Conservation (phyloP, 2,888 invertebrate genomes). For the Pollenia labialis region DNA sequence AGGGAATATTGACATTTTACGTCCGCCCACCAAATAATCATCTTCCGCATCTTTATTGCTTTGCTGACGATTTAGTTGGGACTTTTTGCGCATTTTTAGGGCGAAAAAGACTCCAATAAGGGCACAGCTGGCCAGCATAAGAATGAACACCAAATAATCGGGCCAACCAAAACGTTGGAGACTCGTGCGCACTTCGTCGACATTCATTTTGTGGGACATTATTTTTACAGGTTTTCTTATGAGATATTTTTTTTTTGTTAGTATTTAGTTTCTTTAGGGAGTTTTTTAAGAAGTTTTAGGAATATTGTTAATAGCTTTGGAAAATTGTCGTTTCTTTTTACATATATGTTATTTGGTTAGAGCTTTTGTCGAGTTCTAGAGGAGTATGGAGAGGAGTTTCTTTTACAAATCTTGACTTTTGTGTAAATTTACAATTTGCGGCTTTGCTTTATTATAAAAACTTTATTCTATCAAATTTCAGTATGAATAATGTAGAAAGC, state of each 20-base stretch:
- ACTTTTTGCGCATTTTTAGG: constrained; percentile 86
- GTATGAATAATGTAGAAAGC: no score
- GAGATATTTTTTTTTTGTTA: constrained; percentile 1
- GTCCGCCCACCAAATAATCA: constrained; percentile 88
- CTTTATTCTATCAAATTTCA: no score
- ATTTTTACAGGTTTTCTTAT: constrained; percentile 1
- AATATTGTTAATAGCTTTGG: not conserved
- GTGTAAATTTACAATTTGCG: no score
- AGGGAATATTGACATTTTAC: constrained; percentile 88
- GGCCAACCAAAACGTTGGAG: constrained; percentile 89
- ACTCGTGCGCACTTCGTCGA: constrained; percentile 83
- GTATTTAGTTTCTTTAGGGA: not conserved
- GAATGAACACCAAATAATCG: constrained; percentile 91
- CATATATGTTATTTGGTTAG: not conserved
- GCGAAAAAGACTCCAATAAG: constrained; percentile 93
- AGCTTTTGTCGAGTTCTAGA: no score
- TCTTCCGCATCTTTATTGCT: constrained; percentile 84
- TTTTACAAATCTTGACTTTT: no score
- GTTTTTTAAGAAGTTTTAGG: not conserved
- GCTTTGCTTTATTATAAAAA: no score
- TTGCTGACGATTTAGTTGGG: constrained; percentile 81
- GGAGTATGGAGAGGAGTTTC: no score
- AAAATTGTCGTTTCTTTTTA: not conserved
- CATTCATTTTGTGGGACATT: constrained; percentile 77
- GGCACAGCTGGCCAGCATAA: constrained; percentile 91